A percentile compares a stretch with the other conserved stretches of the same genome.
Conservation (phyloP, 2,113 vertebrate genomes). For the Salvelinus sp. region DNA sequence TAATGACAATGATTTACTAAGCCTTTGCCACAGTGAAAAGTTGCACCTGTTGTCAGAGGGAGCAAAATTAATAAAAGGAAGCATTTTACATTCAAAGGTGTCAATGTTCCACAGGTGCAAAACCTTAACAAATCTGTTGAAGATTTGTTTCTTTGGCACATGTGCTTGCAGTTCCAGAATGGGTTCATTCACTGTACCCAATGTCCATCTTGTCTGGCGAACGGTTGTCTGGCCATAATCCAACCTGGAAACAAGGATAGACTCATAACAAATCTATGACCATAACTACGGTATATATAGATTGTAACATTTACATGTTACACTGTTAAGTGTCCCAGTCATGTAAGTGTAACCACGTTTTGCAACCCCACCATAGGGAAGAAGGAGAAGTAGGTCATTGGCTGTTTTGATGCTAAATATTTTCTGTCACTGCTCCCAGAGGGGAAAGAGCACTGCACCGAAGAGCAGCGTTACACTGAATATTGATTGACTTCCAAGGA, state of each 20-base stretch:
- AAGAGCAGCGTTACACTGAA: slow-evolving; percentile 15
- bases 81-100: neutral
- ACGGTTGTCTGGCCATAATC: neutral
- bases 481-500: slow-evolving; percentile 41
- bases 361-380: slow-evolving; percentile 15
- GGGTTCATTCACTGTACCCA: no score
- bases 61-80: no score
- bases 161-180: neutral
- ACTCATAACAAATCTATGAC: neutral
- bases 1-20: no score
- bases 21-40: no score
- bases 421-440: slow-evolving; percentile 46
- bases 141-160: neutral
- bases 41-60: no score
- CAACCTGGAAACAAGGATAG: neutral
- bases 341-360: neutral
- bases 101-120: neutral
- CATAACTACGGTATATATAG: neutral
- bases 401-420: slow-evolving; percentile 42
- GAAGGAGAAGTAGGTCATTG: slow-evolving; percentile 54
- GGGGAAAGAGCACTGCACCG: slow-evolving; percentile 12
- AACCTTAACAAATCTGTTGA: no score
- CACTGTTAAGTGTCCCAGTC: neutral
- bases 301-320: neutral
- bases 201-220: neutral